phyloP scores from a whole-genome alignment of 2,113 vertebrate genomes.

The Perca flavescens region DNA sequence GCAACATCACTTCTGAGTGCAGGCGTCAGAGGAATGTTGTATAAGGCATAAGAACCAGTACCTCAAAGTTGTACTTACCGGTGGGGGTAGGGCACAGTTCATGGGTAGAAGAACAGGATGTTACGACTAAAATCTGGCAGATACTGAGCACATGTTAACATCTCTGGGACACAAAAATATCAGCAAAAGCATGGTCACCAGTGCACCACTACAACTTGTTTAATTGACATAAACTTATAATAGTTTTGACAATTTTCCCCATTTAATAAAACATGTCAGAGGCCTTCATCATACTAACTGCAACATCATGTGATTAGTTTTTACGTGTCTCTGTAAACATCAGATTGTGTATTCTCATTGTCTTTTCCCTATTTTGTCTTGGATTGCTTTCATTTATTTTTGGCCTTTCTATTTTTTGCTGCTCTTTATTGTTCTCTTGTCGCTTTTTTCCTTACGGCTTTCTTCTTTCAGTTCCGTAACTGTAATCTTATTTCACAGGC shows the following conservation, averaged over 20 bases:
- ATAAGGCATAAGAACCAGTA: not conserved
- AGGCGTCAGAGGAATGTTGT: not conserved
- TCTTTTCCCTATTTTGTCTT: conserved; percentile 7
- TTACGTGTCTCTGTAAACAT: not conserved
- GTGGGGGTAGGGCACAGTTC: not conserved
- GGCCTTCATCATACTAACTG: too few relatives aligned
- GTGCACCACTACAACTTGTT: not conserved
- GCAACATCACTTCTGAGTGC: not conserved
- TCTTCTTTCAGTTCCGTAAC: not conserved
- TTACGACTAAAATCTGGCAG: not conserved
- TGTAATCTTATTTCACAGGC: conserved; percentile 47
- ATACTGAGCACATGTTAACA: not conserved
- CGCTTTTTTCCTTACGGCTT: not conserved
- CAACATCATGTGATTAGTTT: not conserved
- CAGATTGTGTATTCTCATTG: not conserved
- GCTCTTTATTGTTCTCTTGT: conserved; percentile 6
- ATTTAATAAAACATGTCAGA: not conserved
- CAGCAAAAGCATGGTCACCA: not conserved
- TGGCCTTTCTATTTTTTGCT: conserved; percentile 6
- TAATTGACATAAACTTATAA: not conserved
- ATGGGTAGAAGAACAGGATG: not conserved
- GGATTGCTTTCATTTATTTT: conserved; percentile 16
- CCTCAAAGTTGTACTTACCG: not conserved
- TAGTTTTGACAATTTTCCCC: not conserved
- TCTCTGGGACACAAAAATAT: not conserved